Evolutionary conservation across 2,113 vertebrate species (phyloP), one percentile per base, ranked within the genome.

Genomic region (Ciconia stormi): DNA sequence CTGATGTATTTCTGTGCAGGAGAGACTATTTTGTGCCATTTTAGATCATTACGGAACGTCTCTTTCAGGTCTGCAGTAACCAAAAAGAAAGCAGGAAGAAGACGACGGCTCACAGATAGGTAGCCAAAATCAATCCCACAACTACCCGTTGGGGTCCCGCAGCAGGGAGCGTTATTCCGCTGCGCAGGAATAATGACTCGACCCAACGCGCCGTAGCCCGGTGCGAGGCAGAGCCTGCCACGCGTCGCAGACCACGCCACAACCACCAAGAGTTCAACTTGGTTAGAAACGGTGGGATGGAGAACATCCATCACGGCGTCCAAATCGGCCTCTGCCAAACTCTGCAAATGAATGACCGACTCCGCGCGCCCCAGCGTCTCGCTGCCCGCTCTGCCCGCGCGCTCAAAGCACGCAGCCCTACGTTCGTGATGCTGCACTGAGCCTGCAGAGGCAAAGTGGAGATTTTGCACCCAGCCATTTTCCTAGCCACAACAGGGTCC

Each of bases 391-490:
- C 66, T 8, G 53, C 17, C 2, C 21, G 46, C 7, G 4, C 0
- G 2, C 44, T 44, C 0, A 0, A n/a, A 65, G 40, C 16, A 10
- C 6, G 0, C 8, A 10, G 56, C 49, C 3, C 1, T 7, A 17
- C 0, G 1, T 12, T 20, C 12, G 0, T 0, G 1, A 34, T 11
- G 61, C 53, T 53, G 47, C 73, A 38, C 34, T 0, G 15, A 16
- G 23, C 47, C 80, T 40, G 25, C 16, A n/a, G 72, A 70, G 47
- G 25, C 4, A 14, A 15, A 13, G 14, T 1, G 40, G 8, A 53
- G 20, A 21, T n/a, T 7, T 47, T 27, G 49, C 17, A 26, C 25
- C 27, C 36, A 2, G 21, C 34, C 7, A 2, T 6, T 32, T 10
- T 61, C 40, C 79, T 30, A 38, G 32, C 59, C 16, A 16, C 17